A percentile compares a stretch with the other conserved stretches of the same genome.
phyloP scores from a whole-genome alignment of 1,140 invertebrate genomes.

The Neodiprion pinetum region DNA sequence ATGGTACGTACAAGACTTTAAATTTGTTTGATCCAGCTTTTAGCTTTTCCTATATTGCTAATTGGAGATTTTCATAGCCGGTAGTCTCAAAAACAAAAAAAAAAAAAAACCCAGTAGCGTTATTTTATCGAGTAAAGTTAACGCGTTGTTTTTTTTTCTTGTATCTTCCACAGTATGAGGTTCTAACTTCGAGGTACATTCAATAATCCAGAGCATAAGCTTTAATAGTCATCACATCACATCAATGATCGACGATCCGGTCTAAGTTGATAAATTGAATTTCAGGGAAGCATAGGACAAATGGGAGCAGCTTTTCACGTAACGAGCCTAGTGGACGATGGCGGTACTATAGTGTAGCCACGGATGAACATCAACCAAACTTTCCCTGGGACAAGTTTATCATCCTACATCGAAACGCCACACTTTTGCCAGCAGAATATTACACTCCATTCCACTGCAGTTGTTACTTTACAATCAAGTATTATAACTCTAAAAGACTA shows the following conservation, averaged over 20 bases:
- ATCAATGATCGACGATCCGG: no score
- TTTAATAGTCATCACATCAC: no score
- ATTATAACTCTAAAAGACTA: no score
- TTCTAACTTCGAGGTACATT: no score
- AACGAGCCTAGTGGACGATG: constrained; percentile 49
- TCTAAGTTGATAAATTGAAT: constrained; percentile 13
- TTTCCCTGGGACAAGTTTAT: neutral
- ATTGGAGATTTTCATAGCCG: no score
- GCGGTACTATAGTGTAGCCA: constrained; percentile 54
- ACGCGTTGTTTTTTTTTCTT: no score
- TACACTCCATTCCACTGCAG: neutral
- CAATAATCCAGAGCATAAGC: no score
- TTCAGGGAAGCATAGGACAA: constrained; percentile 48
- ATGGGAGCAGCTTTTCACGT: constrained; percentile 47
- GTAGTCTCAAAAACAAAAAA: no score
- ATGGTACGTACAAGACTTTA: constrained; percentile 51
- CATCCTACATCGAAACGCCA: neutral
- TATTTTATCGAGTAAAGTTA: no score
- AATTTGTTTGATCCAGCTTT: neutral
- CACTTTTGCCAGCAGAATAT: neutral
- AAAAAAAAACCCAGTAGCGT: no score
- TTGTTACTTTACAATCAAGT: no score
- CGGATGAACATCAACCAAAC: neutral
- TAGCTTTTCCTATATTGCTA: neutral
- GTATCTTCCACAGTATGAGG: no score